Evolutionary conservation across 2,113 vertebrate genomes (phyloP).

Genomic region (Emydocephalus ijimae): DNA sequence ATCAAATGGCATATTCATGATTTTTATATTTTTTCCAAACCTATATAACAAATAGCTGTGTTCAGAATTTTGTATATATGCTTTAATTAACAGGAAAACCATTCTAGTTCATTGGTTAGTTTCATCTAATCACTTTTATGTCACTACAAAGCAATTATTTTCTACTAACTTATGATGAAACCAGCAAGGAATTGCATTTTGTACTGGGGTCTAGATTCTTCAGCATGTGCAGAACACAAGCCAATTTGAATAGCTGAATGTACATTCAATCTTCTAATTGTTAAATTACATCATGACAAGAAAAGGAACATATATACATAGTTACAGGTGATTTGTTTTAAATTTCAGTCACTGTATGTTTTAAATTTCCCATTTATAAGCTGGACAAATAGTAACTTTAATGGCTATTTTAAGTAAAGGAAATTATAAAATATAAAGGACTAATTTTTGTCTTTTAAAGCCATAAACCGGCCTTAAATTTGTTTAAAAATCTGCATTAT

Average conservation of each 20-base stretch:
- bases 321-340: background rate
- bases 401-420: background rate
- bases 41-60: slow-evolving; percentile 48
- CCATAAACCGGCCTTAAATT: background rate
- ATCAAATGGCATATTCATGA: slow-evolving; percentile 41
- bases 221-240: background rate
- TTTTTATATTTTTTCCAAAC: slow-evolving; percentile 34
- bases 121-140: background rate
- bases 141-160: background rate
- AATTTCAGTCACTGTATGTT: background rate
- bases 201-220: background rate
- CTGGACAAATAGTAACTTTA: background rate
- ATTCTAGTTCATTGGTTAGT: background rate
- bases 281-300: background rate
- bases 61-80: slow-evolving; percentile 37
- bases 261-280: background rate
- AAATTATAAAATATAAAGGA: background rate
- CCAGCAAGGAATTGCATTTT: background rate
- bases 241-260: background rate
- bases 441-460: background rate
- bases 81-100: slow-evolving; percentile 24
- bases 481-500: background rate
- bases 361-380: background rate
- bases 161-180: background rate
- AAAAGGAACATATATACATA: background rate